Conservation (phyloP, 2,888 invertebrate species). For the Pseudoips prasinana region DNA sequence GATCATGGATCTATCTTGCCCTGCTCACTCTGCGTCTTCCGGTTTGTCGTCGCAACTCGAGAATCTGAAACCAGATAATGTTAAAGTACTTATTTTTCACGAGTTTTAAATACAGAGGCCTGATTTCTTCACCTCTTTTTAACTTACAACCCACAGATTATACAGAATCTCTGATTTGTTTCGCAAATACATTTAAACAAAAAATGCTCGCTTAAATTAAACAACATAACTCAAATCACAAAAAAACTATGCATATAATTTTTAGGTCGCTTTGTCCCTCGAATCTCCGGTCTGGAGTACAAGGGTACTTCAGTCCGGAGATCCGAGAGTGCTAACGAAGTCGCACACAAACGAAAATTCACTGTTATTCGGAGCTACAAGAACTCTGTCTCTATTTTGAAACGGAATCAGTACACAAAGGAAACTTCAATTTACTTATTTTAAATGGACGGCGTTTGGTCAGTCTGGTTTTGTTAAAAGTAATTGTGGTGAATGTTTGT, state of each 20-base stretch:
- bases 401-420: slow-evolving; percentile 32
- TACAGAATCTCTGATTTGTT: no score
- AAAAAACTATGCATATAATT: slow-evolving; percentile 27
- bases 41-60: no score
- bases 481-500: no score
- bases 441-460: slow-evolving; percentile 16
- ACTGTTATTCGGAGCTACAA: slow-evolving; percentile 25
- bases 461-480: neutral
- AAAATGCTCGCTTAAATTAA: slow-evolving; percentile 8
- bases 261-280: slow-evolving; percentile 37
- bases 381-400: slow-evolving; percentile 35
- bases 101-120: no score
- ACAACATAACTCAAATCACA: slow-evolving; percentile 6
- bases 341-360: slow-evolving; percentile 39
- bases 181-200: slow-evolving; percentile 9
- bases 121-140: no score
- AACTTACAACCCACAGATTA: no score
- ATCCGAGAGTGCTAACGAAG: slow-evolving; percentile 43
- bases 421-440: slow-evolving; percentile 16
- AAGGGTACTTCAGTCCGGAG: no score
- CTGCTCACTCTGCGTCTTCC: no score
- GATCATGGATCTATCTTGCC: no score
- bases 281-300: slow-evolving; percentile 24
- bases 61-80: no score
- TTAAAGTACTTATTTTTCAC: no score